Evolutionary conservation across 1,140 invertebrate genomes (phyloP).

Genomic region (Eueides isabella): DNA sequence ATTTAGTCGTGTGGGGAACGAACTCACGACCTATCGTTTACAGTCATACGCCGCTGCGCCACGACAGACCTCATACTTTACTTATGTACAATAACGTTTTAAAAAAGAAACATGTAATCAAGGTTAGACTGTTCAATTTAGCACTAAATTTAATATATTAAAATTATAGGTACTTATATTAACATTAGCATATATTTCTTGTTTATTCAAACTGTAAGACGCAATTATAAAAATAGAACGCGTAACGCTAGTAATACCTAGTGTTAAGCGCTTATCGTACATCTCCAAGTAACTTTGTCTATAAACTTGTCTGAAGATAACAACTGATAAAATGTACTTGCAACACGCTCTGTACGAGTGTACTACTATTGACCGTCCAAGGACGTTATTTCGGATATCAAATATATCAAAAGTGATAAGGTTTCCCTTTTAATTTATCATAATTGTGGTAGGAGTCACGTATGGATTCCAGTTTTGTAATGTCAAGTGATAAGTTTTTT

Average conservation of each 20-base stretch:
- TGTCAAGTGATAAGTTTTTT: neutral
- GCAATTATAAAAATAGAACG: conserved; percentile 25
- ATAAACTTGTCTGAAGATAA: conserved; percentile 54
- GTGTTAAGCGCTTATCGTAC: conserved; percentile 16
- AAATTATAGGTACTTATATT: no score
- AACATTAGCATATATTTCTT: neutral
- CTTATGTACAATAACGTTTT: no score
- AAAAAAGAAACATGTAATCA: no score
- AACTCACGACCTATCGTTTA: no score
- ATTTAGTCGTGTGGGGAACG: no score
- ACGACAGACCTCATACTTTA: no score
- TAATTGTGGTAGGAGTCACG: neutral
- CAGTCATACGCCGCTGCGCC: no score
- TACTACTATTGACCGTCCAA: conserved; percentile 35
- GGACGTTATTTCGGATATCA: conserved; percentile 18
- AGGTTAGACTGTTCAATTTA: no score
- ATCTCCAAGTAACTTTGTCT: conserved; percentile 44
- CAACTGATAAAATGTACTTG: conserved; percentile 35
- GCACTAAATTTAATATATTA: no score
- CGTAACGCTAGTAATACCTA: neutral
- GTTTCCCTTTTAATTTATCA: conserved; percentile 3
- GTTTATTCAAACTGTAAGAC: neutral
- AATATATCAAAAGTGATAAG: neutral
- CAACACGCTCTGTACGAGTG: conserved; percentile 47
- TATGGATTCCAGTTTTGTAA: neutral